Base-by-base conservation (phyloP, 2,888 invertebrate genomes). In the Athetis lepigone region DNA sequence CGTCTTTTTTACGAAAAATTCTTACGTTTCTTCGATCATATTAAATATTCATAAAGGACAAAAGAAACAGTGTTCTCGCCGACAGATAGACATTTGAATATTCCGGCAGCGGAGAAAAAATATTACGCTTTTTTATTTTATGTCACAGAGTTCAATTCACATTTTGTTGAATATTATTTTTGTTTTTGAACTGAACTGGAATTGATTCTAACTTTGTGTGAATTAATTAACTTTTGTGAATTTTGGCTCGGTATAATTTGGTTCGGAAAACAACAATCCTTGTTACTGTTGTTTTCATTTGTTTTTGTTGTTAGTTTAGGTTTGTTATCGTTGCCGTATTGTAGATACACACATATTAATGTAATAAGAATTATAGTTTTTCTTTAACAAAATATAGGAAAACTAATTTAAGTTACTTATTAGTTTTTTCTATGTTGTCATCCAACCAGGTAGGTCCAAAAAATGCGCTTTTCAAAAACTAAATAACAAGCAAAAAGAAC, bases 21-120 rank as follows among this genome's bases (percentile, higher is more conserved):
- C n/a, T 23, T 11, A 7, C 21, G 36, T 19, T 51, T 45, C 43
- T 52, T 52, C 29, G 43, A 33, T 33, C 45, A 4, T 45, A 3
- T 63, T 45, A 45, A 63, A 63, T 63, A 63, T 63, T 63, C 19
- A 45, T 51, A 19, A 63, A 43, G 36, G n/a, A 37, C 51, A 33
- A 52, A 63, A 23, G 5, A 11, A 16, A 51, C 19, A 51, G 11
- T 4, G 21, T 51, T 25, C 18, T 37, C 27, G 36, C 27, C n/a
- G 1, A 23, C 43, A 16, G 36, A 46, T 23, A 50, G 11, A 37
- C 11, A 37, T 62, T n/a, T 16, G n/a, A 29, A 63, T 29, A 13
- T 52, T 37, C 2, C 29, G 2, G 13, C 7, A 1, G 9, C n/a
- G 18, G 18, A 50, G n/a, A 27, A 36, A 47, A 49, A 43, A 62